Base-by-base conservation (phyloP, 2,888 invertebrate species). In the Yponomeuta evonymella region DNA sequence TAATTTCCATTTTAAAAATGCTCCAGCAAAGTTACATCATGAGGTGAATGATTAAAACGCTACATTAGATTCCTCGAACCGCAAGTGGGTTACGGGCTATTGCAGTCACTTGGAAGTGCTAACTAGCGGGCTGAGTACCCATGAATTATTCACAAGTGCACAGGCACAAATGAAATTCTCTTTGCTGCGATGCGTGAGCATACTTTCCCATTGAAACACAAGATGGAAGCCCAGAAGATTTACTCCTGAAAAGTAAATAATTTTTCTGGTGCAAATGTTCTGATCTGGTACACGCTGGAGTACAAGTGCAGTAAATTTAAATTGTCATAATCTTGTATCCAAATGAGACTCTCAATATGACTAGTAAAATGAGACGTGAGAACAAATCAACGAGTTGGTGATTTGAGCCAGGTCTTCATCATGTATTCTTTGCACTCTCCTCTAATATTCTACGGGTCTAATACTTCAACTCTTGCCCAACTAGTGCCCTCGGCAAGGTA, bases 81-180 rank as follows among this genome's bases (percentile, higher is more conserved):
- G 81, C 83, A 87, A 87, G 85, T 87, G 78, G 87, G 87, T 83
- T 80, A 82, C 76, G 75, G 79, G 51, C 75, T 78, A 72, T 71
- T 64, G 71, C 72, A 71, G 69, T 62, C 58, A 71, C 68, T 67
- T 58, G 15, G 9, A 70, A 69, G 66, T 70, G 63, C 68, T 70
- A 48, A 65, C 12, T 5, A 12, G 43, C 30, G 62, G 30, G 6
- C 64, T 70, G 79, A 78, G 76, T 72, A 43, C 43, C 43, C 78
- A 87, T 88, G 89, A 87, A 88, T 88, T 79, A 89, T 88, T 88
- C 83, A 88, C 78, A 74, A 79, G 79, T 76, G 76, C 78, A 75
- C 75, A 75, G 76, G 75, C 76, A 79, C 80, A 79, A 58, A 82
- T 82, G 79, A 81, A 83, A 81, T 81, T 71, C 71, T 70, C 48